Evolutionary conservation across 2,113 vertebrate genomes (phyloP).

Genomic region (Tursiops truncatus): DNA sequence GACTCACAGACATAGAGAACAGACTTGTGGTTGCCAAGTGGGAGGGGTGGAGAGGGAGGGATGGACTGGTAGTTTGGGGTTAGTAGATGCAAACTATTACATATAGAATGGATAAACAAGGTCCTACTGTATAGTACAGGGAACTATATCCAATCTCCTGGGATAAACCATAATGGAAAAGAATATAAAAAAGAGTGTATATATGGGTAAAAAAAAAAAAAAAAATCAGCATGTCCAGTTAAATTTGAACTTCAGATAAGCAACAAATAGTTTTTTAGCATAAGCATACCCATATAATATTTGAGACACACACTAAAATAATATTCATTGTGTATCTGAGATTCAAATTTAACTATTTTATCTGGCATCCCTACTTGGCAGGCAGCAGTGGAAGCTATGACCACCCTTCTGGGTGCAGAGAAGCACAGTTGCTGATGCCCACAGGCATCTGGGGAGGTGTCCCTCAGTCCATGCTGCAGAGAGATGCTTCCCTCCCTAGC

Average conservation of each 20-base stretch:
- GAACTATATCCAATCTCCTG: neutral
- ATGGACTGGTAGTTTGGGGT: neutral
- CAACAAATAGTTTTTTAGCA: neutral
- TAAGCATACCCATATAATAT: neutral
- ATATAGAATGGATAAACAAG: neutral
- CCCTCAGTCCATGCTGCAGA: rapidly evolving
- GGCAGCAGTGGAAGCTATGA: neutral
- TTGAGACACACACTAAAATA: neutral
- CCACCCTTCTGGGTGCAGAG: neutral
- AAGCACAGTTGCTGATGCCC: neutral
- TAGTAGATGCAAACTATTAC: neutral
- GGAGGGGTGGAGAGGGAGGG: neutral
- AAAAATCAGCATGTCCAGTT: neutral
- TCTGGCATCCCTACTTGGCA: neutral
- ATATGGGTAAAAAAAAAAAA: neutral
- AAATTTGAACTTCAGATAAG: constrained; percentile 37
- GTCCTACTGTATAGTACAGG: neutral
- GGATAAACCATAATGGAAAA: neutral
- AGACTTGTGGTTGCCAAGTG: neutral
- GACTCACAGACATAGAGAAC: neutral
- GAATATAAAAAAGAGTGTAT: neutral
- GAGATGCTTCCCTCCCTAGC: neutral
- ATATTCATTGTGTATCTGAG: neutral
- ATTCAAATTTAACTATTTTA: neutral
- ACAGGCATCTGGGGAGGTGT: neutral